phyloP scores from a whole-genome alignment of 1,140 invertebrate genomes.

The Macrostomum lignano region DNA sequence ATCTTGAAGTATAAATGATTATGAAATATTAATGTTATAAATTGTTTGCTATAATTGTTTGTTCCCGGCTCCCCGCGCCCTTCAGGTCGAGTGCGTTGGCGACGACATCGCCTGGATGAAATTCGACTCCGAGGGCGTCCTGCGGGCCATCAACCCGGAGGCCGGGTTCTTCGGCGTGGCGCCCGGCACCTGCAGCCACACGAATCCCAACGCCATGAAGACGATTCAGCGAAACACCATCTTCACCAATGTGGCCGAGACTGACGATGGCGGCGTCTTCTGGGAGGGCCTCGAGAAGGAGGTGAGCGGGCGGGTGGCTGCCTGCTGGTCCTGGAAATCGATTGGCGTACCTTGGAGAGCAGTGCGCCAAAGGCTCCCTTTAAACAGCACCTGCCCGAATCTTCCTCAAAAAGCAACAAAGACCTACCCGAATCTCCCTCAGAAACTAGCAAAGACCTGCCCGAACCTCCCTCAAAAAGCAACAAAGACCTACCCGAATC shows the following conservation, averaged over 20 bases:
- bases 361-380: background rate
- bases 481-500: too few relatives aligned
- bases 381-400: too few relatives aligned
- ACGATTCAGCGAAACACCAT: slow-evolving; percentile 1
- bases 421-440: too few relatives aligned
- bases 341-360: slow-evolving; percentile 1
- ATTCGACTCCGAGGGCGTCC: slow-evolving; percentile 5
- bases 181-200: slow-evolving; percentile 4
- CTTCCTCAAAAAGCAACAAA: too few relatives aligned
- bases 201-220: slow-evolving; percentile 6
- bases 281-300: slow-evolving; percentile 6
- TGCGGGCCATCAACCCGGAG: slow-evolving; percentile 6
- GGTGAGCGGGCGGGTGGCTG: too few relatives aligned
- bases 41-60: too few relatives aligned
- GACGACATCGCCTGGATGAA: slow-evolving; percentile 60
- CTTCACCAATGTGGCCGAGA: slow-evolving; percentile 7
- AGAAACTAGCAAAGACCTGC: too few relatives aligned
- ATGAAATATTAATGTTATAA: too few relatives aligned
- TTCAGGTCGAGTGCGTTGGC: slow-evolving; percentile 48
- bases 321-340: background rate
- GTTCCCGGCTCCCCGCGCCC: background rate
- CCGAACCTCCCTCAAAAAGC: too few relatives aligned
- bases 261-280: slow-evolving; percentile 4
- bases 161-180: slow-evolving; percentile 7
- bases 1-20: too few relatives aligned